Evolutionary conservation across 64 coral and sea anemone genomes (phyloP).

Genomic region (Actinia equina): DNA sequence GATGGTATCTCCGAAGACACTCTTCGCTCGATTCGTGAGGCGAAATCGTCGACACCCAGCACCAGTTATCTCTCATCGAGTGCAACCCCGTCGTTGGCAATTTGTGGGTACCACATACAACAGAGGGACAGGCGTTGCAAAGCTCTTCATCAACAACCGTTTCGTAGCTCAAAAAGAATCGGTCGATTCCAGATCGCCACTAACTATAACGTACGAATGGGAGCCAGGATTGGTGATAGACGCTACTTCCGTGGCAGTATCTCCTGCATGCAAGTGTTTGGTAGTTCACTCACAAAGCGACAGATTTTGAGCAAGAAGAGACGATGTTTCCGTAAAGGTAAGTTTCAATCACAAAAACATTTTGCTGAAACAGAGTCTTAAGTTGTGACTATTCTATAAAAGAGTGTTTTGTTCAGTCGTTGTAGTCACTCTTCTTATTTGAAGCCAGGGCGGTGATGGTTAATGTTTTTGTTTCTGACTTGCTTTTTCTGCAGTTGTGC

Average conservation of each 20-base stretch:
- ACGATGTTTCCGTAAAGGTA: slow-evolving; percentile 45
- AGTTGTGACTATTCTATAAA: too few relatives aligned
- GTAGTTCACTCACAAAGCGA: slow-evolving; percentile 21
- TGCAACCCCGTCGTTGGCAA: too few relatives aligned
- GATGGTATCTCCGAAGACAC: too few relatives aligned
- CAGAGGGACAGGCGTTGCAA: slow-evolving; percentile 38
- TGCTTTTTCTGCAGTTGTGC: slow-evolving; percentile 38
- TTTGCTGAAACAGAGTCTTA: too few relatives aligned
- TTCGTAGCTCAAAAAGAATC: slow-evolving; percentile 32
- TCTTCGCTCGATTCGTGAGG: too few relatives aligned
- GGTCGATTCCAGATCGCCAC: slow-evolving; percentile 63
- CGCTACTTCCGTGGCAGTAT: slow-evolving; percentile 65
- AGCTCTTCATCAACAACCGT: slow-evolving; percentile 51
- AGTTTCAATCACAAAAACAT: too few relatives aligned
- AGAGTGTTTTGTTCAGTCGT: too few relatives aligned
- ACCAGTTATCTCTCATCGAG: too few relatives aligned
- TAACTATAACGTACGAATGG: slow-evolving; percentile 59
- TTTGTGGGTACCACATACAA: slow-evolving; percentile 56
- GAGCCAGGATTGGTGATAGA: slow-evolving; percentile 39
- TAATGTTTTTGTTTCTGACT: too few relatives aligned
- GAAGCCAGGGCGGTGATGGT: too few relatives aligned
- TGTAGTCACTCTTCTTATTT: too few relatives aligned
- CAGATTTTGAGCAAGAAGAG: slow-evolving; percentile 43
- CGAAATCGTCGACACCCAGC: too few relatives aligned
- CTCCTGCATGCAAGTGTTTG: slow-evolving; percentile 65